Evolutionary conservation across 2,888 invertebrate species (phyloP).

Genomic region (Scaptomyza polygonia): DNA sequence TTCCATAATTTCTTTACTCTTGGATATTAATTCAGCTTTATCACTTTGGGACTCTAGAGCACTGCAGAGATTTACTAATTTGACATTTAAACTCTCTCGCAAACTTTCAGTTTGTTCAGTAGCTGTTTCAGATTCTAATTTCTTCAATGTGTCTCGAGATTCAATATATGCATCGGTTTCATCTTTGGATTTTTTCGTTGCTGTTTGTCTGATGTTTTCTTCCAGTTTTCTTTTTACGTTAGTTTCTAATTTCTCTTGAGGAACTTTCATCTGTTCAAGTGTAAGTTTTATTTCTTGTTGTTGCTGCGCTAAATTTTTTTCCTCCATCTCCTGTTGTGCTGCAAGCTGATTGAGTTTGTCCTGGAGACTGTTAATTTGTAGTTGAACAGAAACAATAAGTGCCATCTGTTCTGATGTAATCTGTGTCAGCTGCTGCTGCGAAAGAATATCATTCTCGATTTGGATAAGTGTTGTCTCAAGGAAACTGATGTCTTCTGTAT

Average conservation of each 20-base stretch:
- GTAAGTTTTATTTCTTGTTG: background rate
- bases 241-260: constrained; percentile 20
- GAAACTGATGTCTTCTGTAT: constrained; percentile 66
- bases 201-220: constrained; percentile 13
- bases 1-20: constrained; percentile 43
- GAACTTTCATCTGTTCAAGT: background rate
- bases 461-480: constrained; percentile 63
- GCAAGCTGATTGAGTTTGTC: constrained; percentile 49
- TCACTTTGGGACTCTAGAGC: background rate
- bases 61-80: constrained; percentile 20
- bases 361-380: constrained; percentile 70
- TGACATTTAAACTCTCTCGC: constrained; percentile 20
- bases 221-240: constrained; percentile 37
- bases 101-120: background rate
- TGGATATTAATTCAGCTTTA: background rate
- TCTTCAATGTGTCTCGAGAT: background rate
- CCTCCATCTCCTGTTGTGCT: constrained; percentile 6
- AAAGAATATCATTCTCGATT: constrained; percentile 74
- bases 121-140: background rate
- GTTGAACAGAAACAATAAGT: constrained; percentile 71
- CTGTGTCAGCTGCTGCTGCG: constrained; percentile 56
- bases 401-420: constrained; percentile 61
- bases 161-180: constrained; percentile 33
- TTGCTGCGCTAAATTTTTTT: background rate
- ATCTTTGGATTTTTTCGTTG: constrained; percentile 35